Base-by-base conservation (phyloP, 2,888 invertebrate genomes). In the Cataglyphis altisquamis region DNA sequence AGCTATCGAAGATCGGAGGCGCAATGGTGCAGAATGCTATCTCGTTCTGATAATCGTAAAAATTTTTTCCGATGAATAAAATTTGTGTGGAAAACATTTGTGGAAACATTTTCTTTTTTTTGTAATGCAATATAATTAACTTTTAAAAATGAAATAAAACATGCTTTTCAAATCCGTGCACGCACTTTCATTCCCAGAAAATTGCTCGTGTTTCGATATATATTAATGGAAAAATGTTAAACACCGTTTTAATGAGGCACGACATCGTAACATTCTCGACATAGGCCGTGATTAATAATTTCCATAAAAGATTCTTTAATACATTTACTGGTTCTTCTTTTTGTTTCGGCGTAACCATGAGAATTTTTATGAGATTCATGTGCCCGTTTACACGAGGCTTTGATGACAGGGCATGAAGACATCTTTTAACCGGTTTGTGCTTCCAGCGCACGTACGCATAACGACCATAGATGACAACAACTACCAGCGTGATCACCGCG, bases 401-500 rank as follows among this genome's bases (percentile, higher is more conserved):
- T 85, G 89, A 89, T 89, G 89, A 88, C 86, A 86, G 84, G 72
- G 84, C 89, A 89, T 87, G 89, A 89, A 89, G 89, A 89, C 89
- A 87, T 89, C 88, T 88, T 86, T 75, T 82, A 84, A 83, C 83
- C 84, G 84, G 81, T 83, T 85, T 82, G 77, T 84, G 86, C 80
- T 85, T 83, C 74, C 88, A 83, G 52, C 78, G 86, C 90, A 89
- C 90, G 90, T 90, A 89, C 84, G 78, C 67, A 84, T 90, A 90
- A 90, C 90, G 87, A 87, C 90, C 90, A 64, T 87, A 88, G 90
- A 90, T 90, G 90, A 90, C 90, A 90, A 90, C 90, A 90, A 90
- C 90, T 90, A 90, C 82, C 87, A 57, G 78, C 78, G 84, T 66
- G 83, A 78, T 86, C 80, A 77, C 67, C 80, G 84, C 75, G 85